Evolutionary conservation across 1,140 invertebrate species (phyloP).

Genomic region (Drosophila virilis): DNA sequence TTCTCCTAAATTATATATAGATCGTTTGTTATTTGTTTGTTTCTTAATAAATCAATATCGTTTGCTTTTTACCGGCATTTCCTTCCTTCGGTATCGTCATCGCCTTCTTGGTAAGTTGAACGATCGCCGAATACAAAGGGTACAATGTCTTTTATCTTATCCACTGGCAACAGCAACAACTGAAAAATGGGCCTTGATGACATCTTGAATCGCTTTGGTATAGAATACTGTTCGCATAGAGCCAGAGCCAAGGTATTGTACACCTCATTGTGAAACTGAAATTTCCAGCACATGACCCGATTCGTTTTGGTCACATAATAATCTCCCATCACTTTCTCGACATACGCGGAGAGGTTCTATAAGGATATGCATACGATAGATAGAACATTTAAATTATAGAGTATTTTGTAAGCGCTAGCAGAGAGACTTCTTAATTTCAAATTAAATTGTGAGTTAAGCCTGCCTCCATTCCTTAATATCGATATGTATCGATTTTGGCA

Average conservation of each 20-base stretch:
- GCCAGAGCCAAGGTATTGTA: conserved; percentile 74
- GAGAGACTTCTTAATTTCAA: neutral
- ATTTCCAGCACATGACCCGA: conserved; percentile 83
- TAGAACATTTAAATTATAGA: neutral
- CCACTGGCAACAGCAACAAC: conserved; percentile 51
- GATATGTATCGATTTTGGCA: too few relatives aligned
- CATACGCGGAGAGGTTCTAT: conserved; percentile 38
- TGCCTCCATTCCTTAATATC: too few relatives aligned
- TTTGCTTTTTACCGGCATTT: conserved; percentile 17
- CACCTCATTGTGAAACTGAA: conserved; percentile 76
- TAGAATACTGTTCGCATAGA: conserved; percentile 52
- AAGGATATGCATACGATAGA: neutral
- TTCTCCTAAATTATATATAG: conserved; percentile 14
- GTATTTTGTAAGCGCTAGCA: too few relatives aligned
- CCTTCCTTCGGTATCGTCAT: conserved; percentile 42
- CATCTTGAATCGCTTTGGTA: conserved; percentile 25
- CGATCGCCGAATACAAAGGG: conserved; percentile 72
- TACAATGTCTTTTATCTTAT: conserved; percentile 58
- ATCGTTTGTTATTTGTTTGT: neutral
- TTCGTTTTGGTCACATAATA: conserved; percentile 71
- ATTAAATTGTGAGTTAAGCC: neutral
- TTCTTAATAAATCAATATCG: neutral
- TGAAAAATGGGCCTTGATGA: conserved; percentile 9
- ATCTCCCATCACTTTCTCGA: conserved; percentile 76
- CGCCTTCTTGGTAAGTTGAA: conserved; percentile 57